Evolutionary conservation across 2,888 invertebrate genomes (phyloP), one percentile per base, ranked within the genome.

Genomic region (Orthosia cruda): DNA sequence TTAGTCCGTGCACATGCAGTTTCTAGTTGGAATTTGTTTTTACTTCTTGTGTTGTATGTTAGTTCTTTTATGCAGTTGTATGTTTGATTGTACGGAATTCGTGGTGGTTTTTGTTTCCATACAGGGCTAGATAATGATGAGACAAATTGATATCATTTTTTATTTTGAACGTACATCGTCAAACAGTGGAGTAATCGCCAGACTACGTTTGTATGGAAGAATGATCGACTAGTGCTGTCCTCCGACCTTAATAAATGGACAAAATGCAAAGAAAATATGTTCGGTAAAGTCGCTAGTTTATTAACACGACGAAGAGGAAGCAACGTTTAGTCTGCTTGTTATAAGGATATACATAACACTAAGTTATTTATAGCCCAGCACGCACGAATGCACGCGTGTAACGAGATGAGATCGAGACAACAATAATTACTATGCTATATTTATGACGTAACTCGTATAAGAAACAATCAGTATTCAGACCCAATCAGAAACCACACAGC

Each of bases 341-440:
- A 74, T 65, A 61, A 71, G 73, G 61, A 63, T 69, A 75, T 55
- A 66, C 18, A 20, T 47, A 32, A 68, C 66, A 67, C n/a, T 7
- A 49, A 69, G 61, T 54, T 78, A 78, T 78, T 74, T 71, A 62
- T 71, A 78, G 40, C 40, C 3, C 0, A 20, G 11, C 66, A 67
- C 71, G 71, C 81, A 74, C 68, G 78, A 82, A 66, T 71, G 83
- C 68, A 47, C 71, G 52, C 69, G 59, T 82, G 62, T 67, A 82
- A 64, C 71, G 49, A 74, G 81, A 82, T 52, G 69, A 72, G 50
- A 61, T 32, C 40, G 52, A 72, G 49, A 83, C 57, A 71, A 58
- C 61, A 79, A 69, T 74, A 64, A 75, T 79, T 63, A 74, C 50
- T 64, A 50, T 70, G 52, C 45, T 80, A 73, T 67, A 76, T 67